These are phyloP conservation scores for Tyto alba DNA, from an alignment of 2,113 vertebrate species.

Conservation along the genomic window DNA sequence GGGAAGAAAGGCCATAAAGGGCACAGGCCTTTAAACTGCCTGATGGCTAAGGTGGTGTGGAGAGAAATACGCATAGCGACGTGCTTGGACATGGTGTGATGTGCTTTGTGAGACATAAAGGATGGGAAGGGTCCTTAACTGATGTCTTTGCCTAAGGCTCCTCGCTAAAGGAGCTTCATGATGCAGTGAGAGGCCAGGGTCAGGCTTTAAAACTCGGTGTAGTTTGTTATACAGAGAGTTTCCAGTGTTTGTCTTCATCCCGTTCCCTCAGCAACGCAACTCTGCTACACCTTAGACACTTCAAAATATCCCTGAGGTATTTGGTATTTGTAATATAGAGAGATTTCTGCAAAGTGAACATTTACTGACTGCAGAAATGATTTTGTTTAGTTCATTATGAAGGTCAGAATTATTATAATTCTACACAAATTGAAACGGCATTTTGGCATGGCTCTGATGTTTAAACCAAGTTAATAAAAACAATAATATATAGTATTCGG, in stretches of 20 bases:
- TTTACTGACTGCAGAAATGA: not conserved
- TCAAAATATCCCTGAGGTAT: not conserved
- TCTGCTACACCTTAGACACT: not conserved
- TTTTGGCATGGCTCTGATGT: not conserved
- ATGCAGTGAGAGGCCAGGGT: not conserved
- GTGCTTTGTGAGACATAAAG: not conserved
- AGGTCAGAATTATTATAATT: conserved; percentile 26
- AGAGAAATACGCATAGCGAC: not conserved
- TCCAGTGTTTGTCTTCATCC: conserved; percentile 3
- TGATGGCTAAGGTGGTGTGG: not conserved
- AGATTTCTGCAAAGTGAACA: not conserved
- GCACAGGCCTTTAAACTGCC: not conserved
- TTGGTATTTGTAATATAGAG: not conserved
- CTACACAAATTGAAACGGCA: conserved; percentile 26
- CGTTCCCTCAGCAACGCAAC: not conserved
- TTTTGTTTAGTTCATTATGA: conserved; percentile 19
- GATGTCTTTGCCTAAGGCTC: not conserved
- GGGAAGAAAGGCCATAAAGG: not conserved
- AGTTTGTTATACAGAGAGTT: not conserved
- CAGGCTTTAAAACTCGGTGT: not conserved
- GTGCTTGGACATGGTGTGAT: not conserved
- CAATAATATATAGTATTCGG: not conserved
- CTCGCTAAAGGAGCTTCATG: not conserved
- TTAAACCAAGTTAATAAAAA: conserved; percentile 38
- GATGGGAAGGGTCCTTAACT: not conserved